Evolutionary conservation across 2,888 invertebrate genomes (phyloP), one percentile per base, ranked within the genome.

Genomic region (Zygogramma bicolorata): DNA sequence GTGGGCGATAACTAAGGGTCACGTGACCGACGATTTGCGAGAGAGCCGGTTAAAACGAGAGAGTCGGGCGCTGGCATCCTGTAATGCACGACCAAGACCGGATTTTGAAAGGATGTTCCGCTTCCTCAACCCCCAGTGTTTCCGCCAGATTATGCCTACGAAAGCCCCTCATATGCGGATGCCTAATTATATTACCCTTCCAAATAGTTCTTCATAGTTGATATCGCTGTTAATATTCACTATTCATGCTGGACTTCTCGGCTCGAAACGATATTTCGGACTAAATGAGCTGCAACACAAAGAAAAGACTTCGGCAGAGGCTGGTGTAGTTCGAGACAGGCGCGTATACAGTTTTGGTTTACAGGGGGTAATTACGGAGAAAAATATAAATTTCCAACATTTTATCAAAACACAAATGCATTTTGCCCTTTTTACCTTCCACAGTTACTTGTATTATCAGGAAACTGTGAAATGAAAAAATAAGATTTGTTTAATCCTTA

Each of bases 101-200:
- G 79, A 80, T 74, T 80, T 75, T 77, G 77, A 79, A 78, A 79
- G 80, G 79, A 80, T 80, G 77, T 80, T 80, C 80, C 78, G 80
- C 76, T 80, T 80, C 80, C 80, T 80, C 77, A 75, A 77, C 77
- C 76, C 74, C 76, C 78, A 76, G 79, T 76, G 77, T 78, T 79
- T 80, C 80, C 80, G 77, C 68, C 77, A 80, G 79, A 80, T 79
- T 80, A 80, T 78, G 79, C 79, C 77, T 78, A 76, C 77, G 75
- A 79, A 80, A 79, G 74, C 75, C 71, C 69, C 75, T 72, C 68
- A 75, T 74, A 80, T 78, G 77, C 79, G 77, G 77, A 76, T 75
- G 77, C 75, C 71, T 78, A 79, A 79, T 80, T 78, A 78, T 75
- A 74, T 77, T 79, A 78, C 75, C 34, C 61, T 65, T 57, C 66